Base-by-base conservation (phyloP, 2,888 invertebrate species). In the Leucoma salicis region DNA sequence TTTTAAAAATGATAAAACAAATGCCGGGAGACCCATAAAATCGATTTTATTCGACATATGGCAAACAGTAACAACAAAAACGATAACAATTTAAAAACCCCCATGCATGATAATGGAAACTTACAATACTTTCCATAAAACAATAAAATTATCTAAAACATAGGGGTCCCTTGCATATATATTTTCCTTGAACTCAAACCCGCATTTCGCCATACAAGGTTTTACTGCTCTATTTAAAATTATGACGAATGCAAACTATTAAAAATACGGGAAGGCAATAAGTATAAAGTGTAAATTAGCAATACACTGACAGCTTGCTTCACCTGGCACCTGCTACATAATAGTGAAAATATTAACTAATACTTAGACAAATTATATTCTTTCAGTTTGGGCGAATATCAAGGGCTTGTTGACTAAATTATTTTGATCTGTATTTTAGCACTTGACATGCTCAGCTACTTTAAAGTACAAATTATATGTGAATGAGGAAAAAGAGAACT, bases 61-160 rank as follows among this genome's bases (percentile, higher is more conserved):
- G 51, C 34, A 29, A 39, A 45, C 53, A 52, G 49, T 43, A 57
- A 57, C 51, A 59, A 56, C 51, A 45, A 39, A 52, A 64, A 65
- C 58, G 68, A 70, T 72, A 70, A 69, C 53, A 69, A 72, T 74
- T 71, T 60, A 65, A 69, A 47, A 64, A 72, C 78, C 80, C 79
- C 48, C 73, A 77, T 77, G 56, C 51, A 53, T 40, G 44, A 42
- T 62, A 62, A 58, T 62, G 55, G 53, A 54, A 66, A 64, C 53
- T 43, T 46, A 56, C 47, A 63, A 57, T 55, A 55, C 41, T 66
- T 70, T 66, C 61, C 66, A 70, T 71, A 68, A 70, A 76, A 78
- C 74, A 74, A 63, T 74, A 60, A 68, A 72, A 69, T 66, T 65
- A 49, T 53, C 61, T 65, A 69, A 57, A 64, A 57, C 57, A 82